A percentile compares a stretch with the other conserved stretches of the same genome.
Conservation (phyloP, 2,113 vertebrate species). For the Amphiprion percula region DNA sequence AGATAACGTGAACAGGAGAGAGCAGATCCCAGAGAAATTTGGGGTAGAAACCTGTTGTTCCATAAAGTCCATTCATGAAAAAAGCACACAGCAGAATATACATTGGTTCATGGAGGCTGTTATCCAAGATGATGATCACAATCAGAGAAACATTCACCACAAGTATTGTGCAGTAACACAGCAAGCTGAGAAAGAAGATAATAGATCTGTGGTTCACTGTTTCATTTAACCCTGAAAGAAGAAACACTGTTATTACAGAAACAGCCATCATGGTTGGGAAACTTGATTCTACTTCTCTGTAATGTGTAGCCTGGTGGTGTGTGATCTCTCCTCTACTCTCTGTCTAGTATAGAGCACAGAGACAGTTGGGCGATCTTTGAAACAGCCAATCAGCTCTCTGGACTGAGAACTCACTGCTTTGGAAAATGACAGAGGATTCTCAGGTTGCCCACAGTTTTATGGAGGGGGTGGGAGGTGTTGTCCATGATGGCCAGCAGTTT, state of each 20-base stretch:
- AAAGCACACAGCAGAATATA: constrained; percentile 63
- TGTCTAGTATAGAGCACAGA: not conserved
- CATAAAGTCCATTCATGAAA: constrained; percentile 64
- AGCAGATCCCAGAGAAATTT: constrained; percentile 58
- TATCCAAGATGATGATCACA: constrained; percentile 53
- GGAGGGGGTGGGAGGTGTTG: too few species aligned
- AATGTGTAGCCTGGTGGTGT: too few species aligned
- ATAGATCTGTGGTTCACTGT: not conserved
- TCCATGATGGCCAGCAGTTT: too few species aligned
- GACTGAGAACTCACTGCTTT: too few species aligned
- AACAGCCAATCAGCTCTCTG: constrained; percentile 13
- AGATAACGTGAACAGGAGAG: constrained; percentile 52
- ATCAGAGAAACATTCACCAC: constrained; percentile 49
- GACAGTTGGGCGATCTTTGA: not conserved
- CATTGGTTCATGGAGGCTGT: constrained; percentile 67
- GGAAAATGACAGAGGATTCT: too few species aligned
- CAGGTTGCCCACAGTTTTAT: too few species aligned
- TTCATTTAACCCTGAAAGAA: constrained; percentile 54
- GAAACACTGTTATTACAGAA: constrained; percentile 24
- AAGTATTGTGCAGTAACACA: constrained; percentile 47
- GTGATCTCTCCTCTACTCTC: not conserved
- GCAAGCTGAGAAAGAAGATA: constrained; percentile 42
- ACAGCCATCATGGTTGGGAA: constrained; percentile 6
- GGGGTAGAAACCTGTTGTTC: constrained; percentile 63
- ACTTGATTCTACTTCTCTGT: not conserved